phyloP scores from a whole-genome alignment of 2,113 vertebrate genomes.

The Podiceps cristatus region DNA sequence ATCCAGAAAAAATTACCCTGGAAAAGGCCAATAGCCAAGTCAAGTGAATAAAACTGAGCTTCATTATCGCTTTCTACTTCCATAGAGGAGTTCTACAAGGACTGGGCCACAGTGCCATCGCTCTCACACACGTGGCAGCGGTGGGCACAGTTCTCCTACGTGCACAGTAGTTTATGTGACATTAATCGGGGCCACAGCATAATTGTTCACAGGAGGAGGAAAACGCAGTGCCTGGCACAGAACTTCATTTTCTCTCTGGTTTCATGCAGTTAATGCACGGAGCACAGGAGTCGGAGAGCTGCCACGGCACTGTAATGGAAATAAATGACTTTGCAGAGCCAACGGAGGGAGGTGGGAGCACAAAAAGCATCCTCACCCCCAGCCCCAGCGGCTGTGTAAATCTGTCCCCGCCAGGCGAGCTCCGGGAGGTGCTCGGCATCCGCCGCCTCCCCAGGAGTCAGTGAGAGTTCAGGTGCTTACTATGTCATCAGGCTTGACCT shows the following conservation, averaged over 20 bases:
- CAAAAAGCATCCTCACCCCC: background rate
- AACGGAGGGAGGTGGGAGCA: background rate
- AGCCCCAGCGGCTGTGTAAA: background rate
- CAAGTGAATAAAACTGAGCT: background rate
- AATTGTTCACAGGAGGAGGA: background rate
- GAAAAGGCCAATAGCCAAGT: background rate
- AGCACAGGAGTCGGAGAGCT: background rate
- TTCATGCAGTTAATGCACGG: background rate
- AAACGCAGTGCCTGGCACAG: background rate
- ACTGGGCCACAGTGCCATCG: accelerated
- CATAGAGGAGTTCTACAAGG: background rate
- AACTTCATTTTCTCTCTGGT: background rate
- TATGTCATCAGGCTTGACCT: slow-evolving; percentile 55
- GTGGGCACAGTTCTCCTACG: accelerated
- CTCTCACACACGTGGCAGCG: background rate
- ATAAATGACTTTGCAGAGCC: background rate
- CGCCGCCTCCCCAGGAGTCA: background rate
- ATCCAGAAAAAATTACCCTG: background rate
- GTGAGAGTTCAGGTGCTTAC: slow-evolving; percentile 63
- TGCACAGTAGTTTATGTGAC: background rate
- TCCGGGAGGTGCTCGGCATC: background rate
- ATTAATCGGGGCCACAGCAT: background rate
- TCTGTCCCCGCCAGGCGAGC: background rate
- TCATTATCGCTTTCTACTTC: background rate
- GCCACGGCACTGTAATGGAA: background rate